Conservation (phyloP, 2,888 invertebrate species). For the Lordiphosa fenestrarum region DNA sequence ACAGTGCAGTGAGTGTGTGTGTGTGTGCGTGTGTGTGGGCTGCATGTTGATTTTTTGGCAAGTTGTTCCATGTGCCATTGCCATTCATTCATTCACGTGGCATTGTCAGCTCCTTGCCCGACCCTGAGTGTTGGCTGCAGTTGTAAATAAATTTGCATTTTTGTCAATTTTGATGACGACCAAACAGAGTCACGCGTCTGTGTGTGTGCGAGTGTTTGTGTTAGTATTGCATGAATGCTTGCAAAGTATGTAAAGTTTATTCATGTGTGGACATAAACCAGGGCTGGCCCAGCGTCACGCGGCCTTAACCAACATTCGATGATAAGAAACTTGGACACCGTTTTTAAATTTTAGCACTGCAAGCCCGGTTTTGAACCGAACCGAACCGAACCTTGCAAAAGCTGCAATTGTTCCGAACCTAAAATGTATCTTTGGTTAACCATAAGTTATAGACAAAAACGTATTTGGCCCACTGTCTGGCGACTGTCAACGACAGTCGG, state of each 20-base stretch:
- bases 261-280: conserved; percentile 40
- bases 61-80: conserved; percentile 45
- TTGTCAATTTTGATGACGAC: conserved; percentile 68
- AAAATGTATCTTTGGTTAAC: no score
- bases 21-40: conserved; percentile 22
- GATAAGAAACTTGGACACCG: no score
- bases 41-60: conserved; percentile 62
- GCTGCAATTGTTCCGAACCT: no score
- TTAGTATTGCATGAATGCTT: conserved; percentile 44
- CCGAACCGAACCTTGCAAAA: no score
- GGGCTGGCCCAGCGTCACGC: conserved; percentile 2
- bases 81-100: conserved; percentile 63
- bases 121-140: conserved; percentile 41
- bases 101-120: conserved; percentile 20
- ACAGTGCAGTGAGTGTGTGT: conserved; percentile 37
- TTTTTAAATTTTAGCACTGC: neutral
- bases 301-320: no score
- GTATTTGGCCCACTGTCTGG: no score
- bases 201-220: conserved; percentile 9
- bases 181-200: conserved; percentile 19
- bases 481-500: no score
- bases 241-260: conserved; percentile 64
- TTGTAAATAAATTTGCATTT: conserved; percentile 73
- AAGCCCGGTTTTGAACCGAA: no score
- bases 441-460: no score